Evolutionary conservation across 1,140 invertebrate genomes (phyloP).

Genomic region (Neodiprion fabricii): DNA sequence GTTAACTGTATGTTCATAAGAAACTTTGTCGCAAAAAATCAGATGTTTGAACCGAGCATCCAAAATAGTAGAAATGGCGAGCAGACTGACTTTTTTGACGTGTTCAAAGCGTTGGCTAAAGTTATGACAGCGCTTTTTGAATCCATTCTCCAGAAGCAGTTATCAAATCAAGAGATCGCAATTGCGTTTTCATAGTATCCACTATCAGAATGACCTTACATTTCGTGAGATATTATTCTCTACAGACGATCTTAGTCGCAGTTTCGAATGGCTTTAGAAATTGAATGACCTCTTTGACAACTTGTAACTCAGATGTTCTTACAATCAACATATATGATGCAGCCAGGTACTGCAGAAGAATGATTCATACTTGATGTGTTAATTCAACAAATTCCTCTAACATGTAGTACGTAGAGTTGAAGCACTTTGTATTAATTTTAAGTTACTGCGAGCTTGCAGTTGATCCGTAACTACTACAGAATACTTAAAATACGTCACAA

Average conservation of each 20-base stretch:
- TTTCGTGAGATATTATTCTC: neutral
- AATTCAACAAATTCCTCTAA: slow-evolving; percentile 18
- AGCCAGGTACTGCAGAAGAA: neutral
- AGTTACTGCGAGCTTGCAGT: neutral
- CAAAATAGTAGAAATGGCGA: too few relatives aligned
- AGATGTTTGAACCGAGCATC: too few relatives aligned
- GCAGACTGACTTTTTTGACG: too few relatives aligned
- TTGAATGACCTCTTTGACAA: neutral
- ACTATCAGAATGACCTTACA: neutral
- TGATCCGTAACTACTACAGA: neutral
- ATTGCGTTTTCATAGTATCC: neutral
- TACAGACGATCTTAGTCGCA: neutral
- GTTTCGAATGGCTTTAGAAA: neutral
- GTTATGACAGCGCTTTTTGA: too few relatives aligned
- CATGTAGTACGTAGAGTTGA: slow-evolving; percentile 17
- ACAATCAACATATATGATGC: neutral
- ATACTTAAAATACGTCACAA: neutral
- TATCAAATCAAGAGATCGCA: neutral
- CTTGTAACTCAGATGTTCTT: neutral
- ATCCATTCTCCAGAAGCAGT: neutral
- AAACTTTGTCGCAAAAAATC: too few relatives aligned
- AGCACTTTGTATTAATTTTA: slow-evolving; percentile 14
- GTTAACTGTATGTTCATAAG: too few relatives aligned
- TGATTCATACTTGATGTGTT: neutral
- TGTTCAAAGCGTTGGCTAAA: too few relatives aligned